These are phyloP conservation scores for Leuctra nigra DNA, from an alignment of 2,888 invertebrate species.

Conservation along the genomic window DNA sequence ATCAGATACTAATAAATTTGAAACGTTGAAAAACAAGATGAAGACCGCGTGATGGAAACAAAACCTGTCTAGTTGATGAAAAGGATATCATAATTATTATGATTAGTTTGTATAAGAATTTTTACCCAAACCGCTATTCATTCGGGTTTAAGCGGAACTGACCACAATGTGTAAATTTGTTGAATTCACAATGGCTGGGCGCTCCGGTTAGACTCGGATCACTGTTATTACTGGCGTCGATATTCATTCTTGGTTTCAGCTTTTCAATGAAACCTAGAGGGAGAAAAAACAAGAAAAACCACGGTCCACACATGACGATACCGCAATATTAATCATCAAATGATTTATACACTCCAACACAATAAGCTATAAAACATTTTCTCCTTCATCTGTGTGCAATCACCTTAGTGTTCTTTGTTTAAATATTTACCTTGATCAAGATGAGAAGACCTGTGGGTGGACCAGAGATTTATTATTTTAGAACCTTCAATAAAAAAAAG, in stretches of 20 bases:
- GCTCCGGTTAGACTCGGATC: slow-evolving; percentile 5
- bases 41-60: too few species aligned
- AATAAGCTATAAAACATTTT: slow-evolving; percentile 9
- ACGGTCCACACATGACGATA: too few species aligned
- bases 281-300: neutral
- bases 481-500: neutral
- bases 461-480: slow-evolving; percentile 8
- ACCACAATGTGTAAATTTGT: too few species aligned
- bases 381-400: neutral
- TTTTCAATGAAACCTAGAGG: slow-evolving; percentile 4
- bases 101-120: too few species aligned
- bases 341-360: slow-evolving; percentile 2
- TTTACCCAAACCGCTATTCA: too few species aligned
- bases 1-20: too few species aligned
- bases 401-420: neutral
- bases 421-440: neutral
- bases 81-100: too few species aligned
- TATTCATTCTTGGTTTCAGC: neutral
- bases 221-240: slow-evolving; percentile 8
- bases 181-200: too few species aligned
- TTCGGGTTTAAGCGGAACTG: too few species aligned
- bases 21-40: too few species aligned
- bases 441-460: slow-evolving; percentile 1
- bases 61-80: too few species aligned
- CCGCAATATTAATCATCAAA: slow-evolving; percentile 4